phyloP scores from a whole-genome alignment of 2,113 vertebrate species.

The Condylura cristata region DNA sequence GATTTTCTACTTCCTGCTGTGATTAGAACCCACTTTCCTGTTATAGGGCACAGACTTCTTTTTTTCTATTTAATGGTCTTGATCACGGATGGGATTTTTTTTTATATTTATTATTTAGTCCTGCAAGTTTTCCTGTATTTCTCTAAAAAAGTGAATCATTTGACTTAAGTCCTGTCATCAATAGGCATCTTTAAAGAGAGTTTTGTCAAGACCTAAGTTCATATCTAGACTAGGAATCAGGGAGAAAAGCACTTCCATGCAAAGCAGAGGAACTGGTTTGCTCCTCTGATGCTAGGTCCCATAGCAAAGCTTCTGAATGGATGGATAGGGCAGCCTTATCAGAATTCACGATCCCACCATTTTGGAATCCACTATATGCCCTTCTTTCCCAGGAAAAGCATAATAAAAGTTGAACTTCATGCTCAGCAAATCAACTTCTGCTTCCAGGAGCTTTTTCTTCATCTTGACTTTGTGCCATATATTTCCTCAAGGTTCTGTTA shows the following conservation, averaged over 20 bases:
- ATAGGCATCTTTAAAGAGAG: not conserved
- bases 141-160: not conserved
- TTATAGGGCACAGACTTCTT: not conserved
- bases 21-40: not conserved
- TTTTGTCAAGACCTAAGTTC: not conserved
- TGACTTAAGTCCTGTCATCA: not conserved
- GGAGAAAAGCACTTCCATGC: not conserved
- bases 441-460: not conserved
- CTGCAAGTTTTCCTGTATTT: not conserved
- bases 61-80: not conserved
- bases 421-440: not conserved
- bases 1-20: not conserved
- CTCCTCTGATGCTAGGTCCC: fast-evolving
- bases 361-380: not conserved
- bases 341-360: not conserved
- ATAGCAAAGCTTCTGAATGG: not conserved
- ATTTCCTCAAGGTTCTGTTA: not conserved
- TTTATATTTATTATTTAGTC: not conserved
- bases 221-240: not conserved
- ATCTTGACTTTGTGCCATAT: not conserved
- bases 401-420: not conserved
- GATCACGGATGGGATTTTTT: not conserved
- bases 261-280: not conserved
- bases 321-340: not conserved
- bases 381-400: not conserved